A percentile compares a stretch with the other conserved stretches of the same genome.
These are phyloP conservation scores for Euspilapteryx auroguttella DNA, from an alignment of 2,888 invertebrate species.

Conservation along the genomic window DNA sequence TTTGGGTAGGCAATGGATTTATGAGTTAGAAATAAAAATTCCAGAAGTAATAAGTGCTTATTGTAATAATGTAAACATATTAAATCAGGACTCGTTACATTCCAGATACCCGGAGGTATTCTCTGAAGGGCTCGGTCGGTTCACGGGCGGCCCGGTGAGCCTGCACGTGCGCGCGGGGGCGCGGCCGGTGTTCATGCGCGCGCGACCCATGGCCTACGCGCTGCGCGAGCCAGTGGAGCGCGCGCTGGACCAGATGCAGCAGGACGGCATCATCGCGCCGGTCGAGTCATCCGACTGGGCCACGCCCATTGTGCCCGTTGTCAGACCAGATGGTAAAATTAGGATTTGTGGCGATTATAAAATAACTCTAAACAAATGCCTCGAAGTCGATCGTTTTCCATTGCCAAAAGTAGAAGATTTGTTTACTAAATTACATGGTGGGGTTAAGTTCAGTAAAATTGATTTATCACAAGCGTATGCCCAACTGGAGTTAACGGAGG, in stretches of 20 bases:
- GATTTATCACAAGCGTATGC: no score
- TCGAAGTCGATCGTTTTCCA: no score
- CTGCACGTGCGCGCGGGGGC: no score
- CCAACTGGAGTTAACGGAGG: no score
- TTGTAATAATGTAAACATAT: not conserved
- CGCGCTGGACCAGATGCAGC: constrained; percentile 8
- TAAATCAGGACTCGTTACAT: constrained; percentile 5
- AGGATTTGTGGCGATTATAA: no score
- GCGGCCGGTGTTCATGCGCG: constrained; percentile 5
- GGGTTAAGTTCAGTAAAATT: no score
- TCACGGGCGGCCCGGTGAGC: constrained; percentile 11
- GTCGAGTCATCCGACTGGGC: constrained; percentile 13
- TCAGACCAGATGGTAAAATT: constrained; percentile 12
- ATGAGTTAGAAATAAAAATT: constrained; percentile 5
- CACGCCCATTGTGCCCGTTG: constrained; percentile 12
- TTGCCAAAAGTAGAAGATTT: no score
- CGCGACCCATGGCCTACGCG: constrained; percentile 6
- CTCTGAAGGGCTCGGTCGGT: constrained; percentile 12
- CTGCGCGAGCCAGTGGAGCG: no score
- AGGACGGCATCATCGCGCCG: constrained; percentile 11
- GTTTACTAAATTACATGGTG: no score
- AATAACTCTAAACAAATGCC: no score
- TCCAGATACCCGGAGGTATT: constrained; percentile 13
- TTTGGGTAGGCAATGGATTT: constrained; percentile 9
- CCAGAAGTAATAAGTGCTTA: constrained; percentile 2